These are phyloP conservation scores for Phrynocephalus vlangalii DNA, from an alignment of 2,797 vertebrate genomes.

Conservation along the genomic window DNA sequence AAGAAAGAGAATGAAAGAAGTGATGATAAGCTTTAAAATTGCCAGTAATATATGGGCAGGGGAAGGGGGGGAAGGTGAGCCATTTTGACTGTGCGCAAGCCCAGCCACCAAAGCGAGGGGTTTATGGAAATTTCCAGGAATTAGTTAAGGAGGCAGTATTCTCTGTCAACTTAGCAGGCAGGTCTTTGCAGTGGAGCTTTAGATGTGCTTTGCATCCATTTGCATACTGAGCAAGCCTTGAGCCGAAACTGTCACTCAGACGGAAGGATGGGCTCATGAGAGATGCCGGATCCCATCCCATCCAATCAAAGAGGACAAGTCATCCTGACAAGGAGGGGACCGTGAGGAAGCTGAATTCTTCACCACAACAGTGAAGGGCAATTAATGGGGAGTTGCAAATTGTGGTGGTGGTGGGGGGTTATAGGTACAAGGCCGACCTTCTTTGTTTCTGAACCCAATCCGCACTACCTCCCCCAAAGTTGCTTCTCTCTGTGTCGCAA, in stretches of 20 bases:
- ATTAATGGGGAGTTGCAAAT: too few relatives aligned
- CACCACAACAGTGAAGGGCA: too few relatives aligned
- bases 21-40: neutral
- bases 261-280: neutral
- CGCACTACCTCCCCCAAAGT: too few relatives aligned
- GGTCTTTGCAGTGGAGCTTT: neutral
- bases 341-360: neutral
- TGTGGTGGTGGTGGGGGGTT: too few relatives aligned
- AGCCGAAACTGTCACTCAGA: neutral
- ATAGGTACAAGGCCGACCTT: too few relatives aligned
- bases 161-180: neutral
- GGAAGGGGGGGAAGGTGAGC: neutral
- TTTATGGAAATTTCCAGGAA: neutral
- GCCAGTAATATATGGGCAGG: too few relatives aligned
- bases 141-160: neutral
- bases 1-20: neutral
- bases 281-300: neutral
- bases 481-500: too few relatives aligned
- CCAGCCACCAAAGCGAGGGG: neutral
- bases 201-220: neutral
- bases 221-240: neutral
- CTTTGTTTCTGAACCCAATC: too few relatives aligned
- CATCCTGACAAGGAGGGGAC: neutral
- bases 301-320: neutral
- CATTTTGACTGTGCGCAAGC: rapidly evolving